These are phyloP conservation scores for Drosophila conformis DNA, from an alignment of 2,888 invertebrate genomes.

Conservation along the genomic window DNA sequence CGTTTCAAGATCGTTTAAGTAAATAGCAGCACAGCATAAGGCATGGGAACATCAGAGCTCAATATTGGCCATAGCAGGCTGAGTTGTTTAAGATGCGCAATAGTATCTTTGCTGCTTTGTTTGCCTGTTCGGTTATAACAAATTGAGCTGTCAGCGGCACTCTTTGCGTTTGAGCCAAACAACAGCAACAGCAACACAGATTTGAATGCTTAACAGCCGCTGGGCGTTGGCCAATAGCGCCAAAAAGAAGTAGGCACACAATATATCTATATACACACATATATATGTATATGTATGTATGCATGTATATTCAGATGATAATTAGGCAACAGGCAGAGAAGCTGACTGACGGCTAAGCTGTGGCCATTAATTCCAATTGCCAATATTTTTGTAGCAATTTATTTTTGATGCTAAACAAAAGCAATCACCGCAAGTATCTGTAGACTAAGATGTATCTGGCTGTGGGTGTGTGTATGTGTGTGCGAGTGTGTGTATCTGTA, in stretches of 20 bases:
- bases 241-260: conserved; percentile 14
- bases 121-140: conserved; percentile 56
- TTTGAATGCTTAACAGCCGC: conserved; percentile 41
- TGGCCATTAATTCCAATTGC: conserved; percentile 75
- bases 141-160: conserved; percentile 74
- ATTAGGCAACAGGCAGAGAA: conserved; percentile 43
- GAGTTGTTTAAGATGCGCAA: conserved; percentile 40
- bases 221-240: conserved; percentile 53
- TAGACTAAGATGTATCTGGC: not conserved
- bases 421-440: conserved; percentile 25
- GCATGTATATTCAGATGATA: conserved; percentile 45
- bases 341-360: conserved; percentile 30
- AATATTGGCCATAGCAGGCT: conserved; percentile 8
- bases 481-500: not conserved
- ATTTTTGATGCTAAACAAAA: conserved; percentile 59
- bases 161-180: conserved; percentile 46
- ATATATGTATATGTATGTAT: not conserved
- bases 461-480: not conserved
- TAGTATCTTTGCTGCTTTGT: conserved; percentile 9
- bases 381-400: conserved; percentile 70
- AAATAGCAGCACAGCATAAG: conserved; percentile 20
- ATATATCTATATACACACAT: not conserved
- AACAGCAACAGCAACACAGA: conserved; percentile 21
- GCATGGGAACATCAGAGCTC: conserved; percentile 31
- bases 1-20: conserved; percentile 30